phyloP scores from a whole-genome alignment of 2,797 vertebrate species.

The Mionectes olivaceus region DNA sequence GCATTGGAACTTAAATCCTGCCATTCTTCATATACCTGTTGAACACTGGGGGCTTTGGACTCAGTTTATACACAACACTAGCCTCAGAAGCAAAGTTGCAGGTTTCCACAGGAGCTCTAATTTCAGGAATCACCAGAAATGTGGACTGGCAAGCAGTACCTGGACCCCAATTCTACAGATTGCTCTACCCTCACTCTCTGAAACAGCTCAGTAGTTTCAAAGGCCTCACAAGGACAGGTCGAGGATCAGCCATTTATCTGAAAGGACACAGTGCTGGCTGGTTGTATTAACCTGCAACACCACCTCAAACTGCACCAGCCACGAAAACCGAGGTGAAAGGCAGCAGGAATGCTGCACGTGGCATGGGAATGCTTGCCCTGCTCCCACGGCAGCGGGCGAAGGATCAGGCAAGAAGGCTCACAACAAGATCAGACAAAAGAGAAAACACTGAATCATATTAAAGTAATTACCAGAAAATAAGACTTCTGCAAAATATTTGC shows the following conservation, averaged over 20 bases:
- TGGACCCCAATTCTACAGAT: not conserved
- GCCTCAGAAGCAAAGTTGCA: not conserved
- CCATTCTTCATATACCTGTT: not conserved
- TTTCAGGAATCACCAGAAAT: not conserved
- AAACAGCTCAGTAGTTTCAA: not conserved
- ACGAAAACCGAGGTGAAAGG: not conserved
- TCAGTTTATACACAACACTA: not conserved
- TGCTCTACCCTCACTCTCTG: not conserved
- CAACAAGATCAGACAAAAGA: constrained; percentile 62
- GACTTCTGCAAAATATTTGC: constrained; percentile 55
- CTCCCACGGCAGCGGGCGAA: not conserved
- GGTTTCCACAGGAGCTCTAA: not conserved
- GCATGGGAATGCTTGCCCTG: not conserved
- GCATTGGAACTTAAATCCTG: not conserved
- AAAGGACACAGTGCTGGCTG: not conserved
- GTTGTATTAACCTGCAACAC: not conserved
- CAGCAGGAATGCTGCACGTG: not conserved
- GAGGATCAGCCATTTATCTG: not conserved
- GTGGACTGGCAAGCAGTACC: not conserved
- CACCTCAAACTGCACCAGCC: not conserved
- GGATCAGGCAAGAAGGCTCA: constrained; percentile 2
- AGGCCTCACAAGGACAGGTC: not conserved
- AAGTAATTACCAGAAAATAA: constrained; percentile 65
- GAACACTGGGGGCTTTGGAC: constrained; percentile 4
- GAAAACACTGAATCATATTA: constrained; percentile 66